Percentiles rank a stretch among this genome's conserved stretches.
Evolutionary conservation across 2,113 vertebrate genomes (phyloP).

Genomic region (Petrocephalus microphthalmus): DNA sequence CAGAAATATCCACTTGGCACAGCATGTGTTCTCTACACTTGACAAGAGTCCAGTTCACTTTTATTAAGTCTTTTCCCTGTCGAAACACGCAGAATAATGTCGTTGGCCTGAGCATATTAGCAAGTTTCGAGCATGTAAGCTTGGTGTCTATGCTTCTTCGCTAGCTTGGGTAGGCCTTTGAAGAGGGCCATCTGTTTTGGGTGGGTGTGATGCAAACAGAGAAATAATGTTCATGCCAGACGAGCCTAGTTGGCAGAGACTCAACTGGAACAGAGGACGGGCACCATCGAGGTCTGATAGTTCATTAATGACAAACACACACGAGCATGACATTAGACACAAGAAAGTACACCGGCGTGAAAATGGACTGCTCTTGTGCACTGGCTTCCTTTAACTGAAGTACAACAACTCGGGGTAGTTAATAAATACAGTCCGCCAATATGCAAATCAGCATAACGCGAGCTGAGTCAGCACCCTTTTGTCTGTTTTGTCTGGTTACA

Average conservation of each 20-base stretch:
- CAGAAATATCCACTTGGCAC: not conserved
- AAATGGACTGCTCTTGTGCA: not conserved
- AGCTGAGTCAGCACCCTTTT: not conserved
- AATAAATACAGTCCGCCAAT: not conserved
- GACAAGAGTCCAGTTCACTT: not conserved
- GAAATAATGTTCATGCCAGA: not conserved
- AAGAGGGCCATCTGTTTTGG: constrained; percentile 9
- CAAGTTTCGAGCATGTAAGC: not conserved
- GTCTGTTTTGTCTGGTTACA: not conserved
- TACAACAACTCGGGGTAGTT: not conserved
- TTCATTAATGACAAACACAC: not conserved
- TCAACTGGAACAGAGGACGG: not conserved
- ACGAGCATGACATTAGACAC: not conserved
- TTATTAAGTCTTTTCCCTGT: not conserved
- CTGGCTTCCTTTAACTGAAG: not conserved
- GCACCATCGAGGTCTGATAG: not conserved
- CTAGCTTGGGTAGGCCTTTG: not conserved
- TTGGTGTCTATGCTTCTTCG: not conserved
- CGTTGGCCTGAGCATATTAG: not conserved
- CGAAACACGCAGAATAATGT: not conserved
- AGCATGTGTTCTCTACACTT: not conserved
- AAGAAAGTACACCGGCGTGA: not conserved
- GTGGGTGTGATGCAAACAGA: constrained; percentile 16
- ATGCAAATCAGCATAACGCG: not conserved
- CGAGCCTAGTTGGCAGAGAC: not conserved